Evolutionary conservation across 2,888 invertebrate genomes (phyloP).

Genomic region (Xanthorhoe designata): DNA sequence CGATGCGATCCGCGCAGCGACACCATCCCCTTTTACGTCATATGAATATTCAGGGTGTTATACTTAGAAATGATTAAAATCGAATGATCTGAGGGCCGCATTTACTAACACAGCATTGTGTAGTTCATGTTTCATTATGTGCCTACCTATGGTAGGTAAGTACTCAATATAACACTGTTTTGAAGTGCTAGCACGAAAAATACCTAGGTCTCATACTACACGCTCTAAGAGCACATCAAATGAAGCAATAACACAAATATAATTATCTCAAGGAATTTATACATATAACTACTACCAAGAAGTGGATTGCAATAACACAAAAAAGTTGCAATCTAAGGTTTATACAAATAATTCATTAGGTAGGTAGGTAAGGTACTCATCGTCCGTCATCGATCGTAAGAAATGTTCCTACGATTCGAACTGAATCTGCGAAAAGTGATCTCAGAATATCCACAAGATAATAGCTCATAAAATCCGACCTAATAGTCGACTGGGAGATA

Average conservation of each 20-base stretch:
- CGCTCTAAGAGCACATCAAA: too few species aligned
- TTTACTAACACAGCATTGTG: not conserved
- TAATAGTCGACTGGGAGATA: not conserved
- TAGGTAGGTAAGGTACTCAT: not conserved
- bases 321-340: not conserved
- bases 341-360: not conserved
- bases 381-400: not conserved
- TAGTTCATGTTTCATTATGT: not conserved
- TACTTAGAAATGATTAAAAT: not conserved
- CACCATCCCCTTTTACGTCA: slow-evolving; percentile 5
- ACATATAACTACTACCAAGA: too few species aligned
- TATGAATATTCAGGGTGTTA: slow-evolving; percentile 3
- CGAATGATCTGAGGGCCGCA: not conserved
- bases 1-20: slow-evolving; percentile 15
- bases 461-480: not conserved
- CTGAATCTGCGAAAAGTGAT: not conserved
- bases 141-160: too few species aligned
- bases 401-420: not conserved
- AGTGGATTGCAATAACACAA: not conserved
- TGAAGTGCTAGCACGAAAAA: too few species aligned
- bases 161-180: too few species aligned
- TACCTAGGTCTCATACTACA: too few species aligned
- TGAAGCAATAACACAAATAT: too few species aligned
- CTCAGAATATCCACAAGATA: not conserved
- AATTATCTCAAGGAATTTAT: too few species aligned